Conservation (phyloP, 2,113 vertebrate genomes). For the Lophotis ruficrista region DNA sequence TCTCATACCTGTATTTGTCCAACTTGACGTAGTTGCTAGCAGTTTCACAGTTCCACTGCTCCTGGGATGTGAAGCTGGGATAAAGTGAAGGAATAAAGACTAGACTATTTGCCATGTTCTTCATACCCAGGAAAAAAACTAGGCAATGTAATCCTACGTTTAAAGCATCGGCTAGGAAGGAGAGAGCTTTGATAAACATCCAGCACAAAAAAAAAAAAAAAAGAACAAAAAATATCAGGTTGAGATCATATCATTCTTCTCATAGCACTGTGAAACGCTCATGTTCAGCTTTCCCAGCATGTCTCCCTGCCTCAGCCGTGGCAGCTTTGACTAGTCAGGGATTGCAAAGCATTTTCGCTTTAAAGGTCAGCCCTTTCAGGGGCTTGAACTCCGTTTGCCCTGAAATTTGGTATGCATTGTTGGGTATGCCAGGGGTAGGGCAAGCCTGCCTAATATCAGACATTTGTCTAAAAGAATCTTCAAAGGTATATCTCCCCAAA, state of each 20-base stretch:
- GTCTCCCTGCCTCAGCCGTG: not conserved
- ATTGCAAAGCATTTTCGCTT: not conserved
- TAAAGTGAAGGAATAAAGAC: not conserved
- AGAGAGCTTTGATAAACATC: not conserved
- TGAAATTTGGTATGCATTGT: not conserved
- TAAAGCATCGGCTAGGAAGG: not conserved
- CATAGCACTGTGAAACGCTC: not conserved
- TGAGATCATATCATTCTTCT: not conserved
- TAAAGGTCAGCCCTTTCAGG: not conserved
- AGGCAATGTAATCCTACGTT: not conserved
- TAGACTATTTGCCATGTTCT: not conserved
- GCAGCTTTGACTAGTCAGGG: not conserved
- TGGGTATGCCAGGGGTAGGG: not conserved
- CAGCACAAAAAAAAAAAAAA: not conserved
- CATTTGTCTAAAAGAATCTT: not conserved
- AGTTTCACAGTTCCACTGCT: not conserved
- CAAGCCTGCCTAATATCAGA: not conserved
- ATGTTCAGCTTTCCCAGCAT: not conserved
- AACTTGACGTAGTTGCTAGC: not conserved
- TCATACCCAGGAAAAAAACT: not conserved
- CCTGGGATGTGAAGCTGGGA: not conserved
- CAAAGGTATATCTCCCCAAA: not conserved
- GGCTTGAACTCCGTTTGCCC: not conserved
- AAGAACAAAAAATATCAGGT: not conserved
- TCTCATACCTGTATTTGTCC: not conserved